phyloP scores from a whole-genome alignment of 2,113 vertebrate species.

The Mystacornis crossleyi region DNA sequence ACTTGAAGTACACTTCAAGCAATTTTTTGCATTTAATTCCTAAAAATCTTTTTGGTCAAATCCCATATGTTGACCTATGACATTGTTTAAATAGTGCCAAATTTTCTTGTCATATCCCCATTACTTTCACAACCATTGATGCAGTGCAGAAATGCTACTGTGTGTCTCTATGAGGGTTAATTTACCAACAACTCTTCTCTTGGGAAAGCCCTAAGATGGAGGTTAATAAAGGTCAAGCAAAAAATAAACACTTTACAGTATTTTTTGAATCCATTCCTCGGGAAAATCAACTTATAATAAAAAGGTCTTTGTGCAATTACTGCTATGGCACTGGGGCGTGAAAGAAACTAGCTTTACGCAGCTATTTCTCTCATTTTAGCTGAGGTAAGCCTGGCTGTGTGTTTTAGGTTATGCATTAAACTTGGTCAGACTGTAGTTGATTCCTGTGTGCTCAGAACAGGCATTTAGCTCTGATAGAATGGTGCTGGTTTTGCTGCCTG shows the following conservation, averaged over 20 bases:
- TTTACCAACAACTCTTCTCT: slow-evolving; percentile 84
- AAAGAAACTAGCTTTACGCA: slow-evolving; percentile 90
- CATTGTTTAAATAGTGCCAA: slow-evolving; percentile 78
- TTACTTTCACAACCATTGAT: slow-evolving; percentile 79
- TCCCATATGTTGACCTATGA: slow-evolving; percentile 78
- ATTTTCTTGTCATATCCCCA: slow-evolving; percentile 86
- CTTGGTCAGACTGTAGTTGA: slow-evolving; percentile 71
- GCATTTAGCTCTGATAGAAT: slow-evolving; percentile 63
- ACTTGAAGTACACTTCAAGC: slow-evolving; percentile 35
- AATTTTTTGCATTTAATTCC: slow-evolving; percentile 62
- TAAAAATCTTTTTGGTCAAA: slow-evolving; percentile 67
- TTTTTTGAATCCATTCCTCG: slow-evolving; percentile 92
- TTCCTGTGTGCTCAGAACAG: slow-evolving; percentile 71
- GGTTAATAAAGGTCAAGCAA: slow-evolving; percentile 98
- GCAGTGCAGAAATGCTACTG: slow-evolving; percentile 80
- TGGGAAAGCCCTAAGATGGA: slow-evolving; percentile 87
- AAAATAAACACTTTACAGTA: slow-evolving; percentile 99
- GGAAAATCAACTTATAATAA: slow-evolving; percentile 97
- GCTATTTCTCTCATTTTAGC: slow-evolving; percentile 86
- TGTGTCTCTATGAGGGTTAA: slow-evolving; percentile 84
- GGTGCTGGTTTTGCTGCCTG: neutral
- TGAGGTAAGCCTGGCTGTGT: slow-evolving; percentile 85
- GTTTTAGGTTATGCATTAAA: slow-evolving; percentile 68
- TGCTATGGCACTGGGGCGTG: slow-evolving; percentile 90
- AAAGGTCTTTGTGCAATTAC: slow-evolving; percentile 98